These are phyloP conservation scores for Phenganax marumi DNA, from an alignment of 92 coral and sea anemone species.

Conservation along the genomic window DNA sequence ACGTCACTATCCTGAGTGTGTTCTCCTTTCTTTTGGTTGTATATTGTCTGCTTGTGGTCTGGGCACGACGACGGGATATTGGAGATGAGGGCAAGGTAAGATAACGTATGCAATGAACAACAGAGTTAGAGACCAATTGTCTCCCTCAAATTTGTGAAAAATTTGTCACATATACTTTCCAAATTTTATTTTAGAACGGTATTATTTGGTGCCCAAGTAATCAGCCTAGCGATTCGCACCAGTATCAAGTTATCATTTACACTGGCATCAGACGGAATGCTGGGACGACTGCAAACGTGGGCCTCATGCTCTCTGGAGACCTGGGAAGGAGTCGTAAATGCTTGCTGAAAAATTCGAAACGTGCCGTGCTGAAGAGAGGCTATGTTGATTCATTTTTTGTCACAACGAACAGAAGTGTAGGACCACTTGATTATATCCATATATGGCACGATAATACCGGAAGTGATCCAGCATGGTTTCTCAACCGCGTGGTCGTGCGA, in stretches of 20 bases:
- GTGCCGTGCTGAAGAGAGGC: conserved; percentile 65
- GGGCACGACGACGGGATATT: conserved; percentile 84
- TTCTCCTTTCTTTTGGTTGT: conserved; percentile 61
- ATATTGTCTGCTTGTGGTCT: conserved; percentile 59
- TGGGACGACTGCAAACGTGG: conserved; percentile 94
- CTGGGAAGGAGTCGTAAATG: conserved; percentile 69
- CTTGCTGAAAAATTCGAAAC: conserved; percentile 59
- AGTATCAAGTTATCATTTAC: conserved; percentile 71
- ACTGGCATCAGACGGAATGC: conserved; percentile 89
- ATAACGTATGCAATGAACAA: too few relatives aligned
- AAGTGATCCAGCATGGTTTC: conserved; percentile 82
- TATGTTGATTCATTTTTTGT: conserved; percentile 71
- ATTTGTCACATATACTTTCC: background rate
- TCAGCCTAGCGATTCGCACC: conserved; percentile 57
- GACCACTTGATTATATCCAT: conserved; percentile 73
- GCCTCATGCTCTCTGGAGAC: conserved; percentile 81
- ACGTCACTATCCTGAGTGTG: conserved; percentile 69
- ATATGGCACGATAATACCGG: conserved; percentile 97
- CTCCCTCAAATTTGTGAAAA: background rate
- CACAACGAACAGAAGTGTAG: conserved; percentile 73
- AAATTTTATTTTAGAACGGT: conserved; percentile 55
- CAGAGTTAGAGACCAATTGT: background rate
- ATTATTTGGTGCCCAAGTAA: conserved; percentile 81
- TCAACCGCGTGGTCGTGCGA: conserved; percentile 72
- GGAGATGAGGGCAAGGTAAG: conserved; percentile 73